Base-by-base conservation (phyloP, 2,888 invertebrate species). In the Caenorhabditis sp. region DNA sequence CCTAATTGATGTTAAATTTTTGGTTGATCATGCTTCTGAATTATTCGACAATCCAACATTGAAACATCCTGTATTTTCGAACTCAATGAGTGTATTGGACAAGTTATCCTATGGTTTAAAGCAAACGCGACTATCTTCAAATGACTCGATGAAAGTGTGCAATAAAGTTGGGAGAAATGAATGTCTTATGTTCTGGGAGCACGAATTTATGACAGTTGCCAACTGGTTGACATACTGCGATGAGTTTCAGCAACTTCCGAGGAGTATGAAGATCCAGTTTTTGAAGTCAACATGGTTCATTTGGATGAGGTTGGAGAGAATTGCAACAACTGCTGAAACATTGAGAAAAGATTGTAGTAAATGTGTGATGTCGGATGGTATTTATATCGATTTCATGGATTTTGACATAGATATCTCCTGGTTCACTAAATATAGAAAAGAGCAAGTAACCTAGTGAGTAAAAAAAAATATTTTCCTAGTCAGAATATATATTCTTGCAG, bases 181-280 rank as follows among this genome's bases (percentile, higher is more conserved):
- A 50, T 57, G 50, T 0, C 57, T 52, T 4, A 26, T 17, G 8
- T n/a, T 64, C 1, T 69, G 69, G 69, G 63, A 69, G 26, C 12
- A 31, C n/a, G 60, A 64, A 25, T 31, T 69, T 23, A 53, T 60
- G 7, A 56, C 27, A 4, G 25, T 54, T 3, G 57, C 69, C n/a
- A 43, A 57, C 7, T 69, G 63, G 63, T 60, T 69, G 12, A 60
- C 59, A 54, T 69, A 69, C 10, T 69, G 63, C 36, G 63, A 69
- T 57, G 63, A 60, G 36, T 69, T 69, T 36, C 59, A 53, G 21
- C 56, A 56, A 36, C 50, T 69, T 25, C 60, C 63, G 0, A 57
- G 59, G n/a, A 23, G 60, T 50, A 59, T 63, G 7, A 54, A 64
- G 26, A 50, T 69, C 17, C 49, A 43, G 12, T 63, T 63, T n/a